Evolutionary conservation across 2,888 invertebrate genomes (phyloP), one percentile per base, ranked within the genome.

Genomic region (Slavum lentiscoides): DNA sequence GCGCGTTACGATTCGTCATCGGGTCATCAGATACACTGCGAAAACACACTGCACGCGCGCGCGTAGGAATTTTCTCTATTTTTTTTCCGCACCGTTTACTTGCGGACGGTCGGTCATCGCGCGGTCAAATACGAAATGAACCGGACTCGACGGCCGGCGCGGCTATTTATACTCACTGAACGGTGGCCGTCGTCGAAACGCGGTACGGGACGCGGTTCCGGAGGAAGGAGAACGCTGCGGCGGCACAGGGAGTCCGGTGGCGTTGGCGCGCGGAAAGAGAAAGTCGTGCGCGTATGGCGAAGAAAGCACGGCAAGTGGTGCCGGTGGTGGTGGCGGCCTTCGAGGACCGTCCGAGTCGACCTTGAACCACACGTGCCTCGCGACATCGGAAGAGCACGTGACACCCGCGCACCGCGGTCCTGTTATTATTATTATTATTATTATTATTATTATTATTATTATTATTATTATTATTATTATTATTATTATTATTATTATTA

Each of bases 111-210:
- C 64, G 72, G 80, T 55, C 80, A 80, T 80, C 64, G 80, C 64
- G 66, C 66, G 80, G 66, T 69, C 72, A 30, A 23, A 66, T 64
- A 72, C 80, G 15, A 72, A 80, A 80, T 80, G 72, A 80, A 72
- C 72, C 70, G 80, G 70, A 72, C 80, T 21, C 62, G 55, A n/a
- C 80, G 58, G 64, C 8, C 80, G 43, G 30, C n/a, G 43, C 55
- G 39, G 43, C 62, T 70, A 80, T 80, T 70, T 80, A 80, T 80
- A 72, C 39, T 30, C 30, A 4, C 30, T 30, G 30, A 30, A 30
- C 30, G 30, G 30, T 30, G 53, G 19, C 39, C 43, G 66, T 39
- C 37, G 15, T 39, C n/a, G 66, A 55, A 11, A 55, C 55, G 64
- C 55, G 64, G 55, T 66, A 66, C 55, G 74, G 62, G 66, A 64